Evolutionary conservation across 2,888 invertebrate species (phyloP), one percentile per base, ranked within the genome.

Genomic region (Erebia epiphron): DNA sequence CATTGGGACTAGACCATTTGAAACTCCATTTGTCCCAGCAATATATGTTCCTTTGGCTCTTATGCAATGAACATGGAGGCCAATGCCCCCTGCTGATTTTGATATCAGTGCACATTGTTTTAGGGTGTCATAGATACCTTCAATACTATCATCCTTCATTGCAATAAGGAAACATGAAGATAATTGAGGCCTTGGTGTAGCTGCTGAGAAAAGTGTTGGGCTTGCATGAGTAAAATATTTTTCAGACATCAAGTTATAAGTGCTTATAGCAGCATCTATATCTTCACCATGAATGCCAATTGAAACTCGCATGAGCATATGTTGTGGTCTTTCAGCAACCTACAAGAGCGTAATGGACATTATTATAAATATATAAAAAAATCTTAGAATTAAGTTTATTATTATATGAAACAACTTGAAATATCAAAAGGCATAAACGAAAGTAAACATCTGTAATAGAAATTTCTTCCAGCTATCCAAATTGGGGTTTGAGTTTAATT

Each of bases 181-280:
- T 73, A 99, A 92, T 85, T 99, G 99, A 14, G 99, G 98, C 49
- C 95, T 94, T 18, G 95, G 95, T 1, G 99, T 99, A 41, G 97
- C 99, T 56, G 99, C 98, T 76, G 99, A 97, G 87, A 99, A 99
- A 49, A 99, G 94, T 0, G 99, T 99, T 0, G 99, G 99, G 43
- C 99, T 98, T 3, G 99, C 99, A 91, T 99, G 99, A 0, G 99
- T 99, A 85, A 99, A 99, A 94, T 97, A 99, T 79, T 97, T 95
- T 84, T 99, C 98, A 0, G 99, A 99, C 78, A 99, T 91, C 72
- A 98, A 94, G 86, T 99, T 98, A 89, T 99, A 99, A 0, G 99
- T 99, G 92, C 98, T 97, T 76, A 99, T 98, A 14, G 97, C 99
- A 14, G 96, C 94, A 75, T 98, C 98, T 73, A 99, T 97, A 83